phyloP scores from a whole-genome alignment of 2,113 vertebrate genomes.

The Trinectes maculatus region DNA sequence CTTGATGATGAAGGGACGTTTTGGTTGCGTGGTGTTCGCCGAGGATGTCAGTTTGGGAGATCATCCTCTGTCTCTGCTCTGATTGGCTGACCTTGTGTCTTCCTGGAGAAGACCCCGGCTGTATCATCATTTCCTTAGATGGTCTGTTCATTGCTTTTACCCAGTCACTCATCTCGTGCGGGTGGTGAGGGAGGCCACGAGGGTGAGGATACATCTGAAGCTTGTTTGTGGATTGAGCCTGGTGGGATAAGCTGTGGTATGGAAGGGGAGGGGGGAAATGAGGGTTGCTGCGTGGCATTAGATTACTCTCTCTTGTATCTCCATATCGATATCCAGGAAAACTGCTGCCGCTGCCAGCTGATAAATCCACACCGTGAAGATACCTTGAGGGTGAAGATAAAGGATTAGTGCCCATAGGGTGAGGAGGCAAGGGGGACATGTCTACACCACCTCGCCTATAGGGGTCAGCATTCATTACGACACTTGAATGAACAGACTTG shows the following conservation, averaged over 20 bases:
- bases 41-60: conserved; percentile 66
- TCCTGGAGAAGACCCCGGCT: conserved; percentile 68
- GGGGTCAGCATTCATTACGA: conserved; percentile 70
- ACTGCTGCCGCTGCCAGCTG: conserved; percentile 48
- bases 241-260: conserved; percentile 71
- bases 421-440: conserved; percentile 56
- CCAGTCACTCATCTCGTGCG: conserved; percentile 79
- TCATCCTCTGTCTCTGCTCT: conserved; percentile 73
- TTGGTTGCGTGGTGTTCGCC: conserved; percentile 63
- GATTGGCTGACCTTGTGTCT: conserved; percentile 69
- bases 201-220: conserved; percentile 78
- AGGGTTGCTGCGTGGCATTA: conserved; percentile 66
- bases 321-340: conserved; percentile 76
- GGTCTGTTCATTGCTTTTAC: conserved; percentile 75
- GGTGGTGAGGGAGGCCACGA: conserved; percentile 68
- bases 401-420: conserved; percentile 70
- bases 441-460: conserved; percentile 73
- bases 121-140: conserved; percentile 75
- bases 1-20: conserved; percentile 69
- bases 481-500: conserved; percentile 65
- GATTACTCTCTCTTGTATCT: conserved; percentile 72
- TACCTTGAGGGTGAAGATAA: conserved; percentile 77
- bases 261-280: conserved; percentile 75
- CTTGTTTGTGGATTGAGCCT: conserved; percentile 73
- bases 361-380: conserved; percentile 75